Percentiles rank a stretch among this genome's conserved stretches.
Evolutionary conservation across 2,113 vertebrate genomes (phyloP).

Genomic region (Panthera tigris): DNA sequence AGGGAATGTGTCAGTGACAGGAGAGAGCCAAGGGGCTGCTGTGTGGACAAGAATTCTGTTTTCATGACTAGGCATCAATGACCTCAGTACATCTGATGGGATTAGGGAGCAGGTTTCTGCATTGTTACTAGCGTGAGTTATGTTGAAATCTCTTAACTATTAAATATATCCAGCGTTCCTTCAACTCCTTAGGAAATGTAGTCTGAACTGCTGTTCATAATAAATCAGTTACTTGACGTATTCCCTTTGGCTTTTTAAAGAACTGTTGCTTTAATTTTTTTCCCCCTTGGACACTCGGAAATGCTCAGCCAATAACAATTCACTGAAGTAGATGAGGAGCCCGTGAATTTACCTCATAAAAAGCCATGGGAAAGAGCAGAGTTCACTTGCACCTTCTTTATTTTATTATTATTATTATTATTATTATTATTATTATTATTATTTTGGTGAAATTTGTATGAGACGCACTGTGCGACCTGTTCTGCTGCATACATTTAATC

Average conservation of each 20-base stretch:
- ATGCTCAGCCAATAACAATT: neutral
- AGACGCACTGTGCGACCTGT: neutral
- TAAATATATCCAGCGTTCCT: neutral
- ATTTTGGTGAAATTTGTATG: neutral
- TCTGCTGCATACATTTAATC: neutral
- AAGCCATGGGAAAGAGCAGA: neutral
- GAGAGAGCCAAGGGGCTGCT: neutral
- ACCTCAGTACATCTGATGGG: neutral
- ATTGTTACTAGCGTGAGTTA: neutral
- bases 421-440: neutral
- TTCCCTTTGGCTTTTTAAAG: neutral
- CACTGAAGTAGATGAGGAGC: no score
- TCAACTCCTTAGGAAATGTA: neutral
- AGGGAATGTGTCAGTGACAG: neutral
- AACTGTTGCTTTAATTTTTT: neutral
- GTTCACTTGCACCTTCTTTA: neutral
- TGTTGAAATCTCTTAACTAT: neutral
- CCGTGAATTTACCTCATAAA: accelerated
- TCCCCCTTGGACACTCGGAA: neutral
- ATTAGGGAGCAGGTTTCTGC: neutral
- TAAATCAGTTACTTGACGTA: neutral
- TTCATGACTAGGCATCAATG: neutral
- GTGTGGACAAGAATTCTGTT: neutral
- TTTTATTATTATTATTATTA: neutral
- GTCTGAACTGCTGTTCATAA: neutral